Base-by-base conservation (phyloP, 2,797 vertebrate genomes). In the Gila robusta region DNA sequence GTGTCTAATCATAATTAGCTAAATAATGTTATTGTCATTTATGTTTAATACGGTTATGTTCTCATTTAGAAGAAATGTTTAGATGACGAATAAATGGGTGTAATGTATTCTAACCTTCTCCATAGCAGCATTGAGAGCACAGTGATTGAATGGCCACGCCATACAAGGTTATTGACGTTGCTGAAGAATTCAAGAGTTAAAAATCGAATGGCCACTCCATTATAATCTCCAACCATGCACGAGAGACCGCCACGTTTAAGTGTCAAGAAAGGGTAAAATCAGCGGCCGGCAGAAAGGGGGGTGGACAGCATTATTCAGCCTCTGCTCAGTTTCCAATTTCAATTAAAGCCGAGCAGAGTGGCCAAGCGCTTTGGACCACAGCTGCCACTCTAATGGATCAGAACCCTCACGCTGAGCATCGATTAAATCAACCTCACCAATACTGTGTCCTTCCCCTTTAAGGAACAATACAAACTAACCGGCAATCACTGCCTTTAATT, bases 401-500 rank as follows among this genome's bases (percentile, higher is more conserved):
- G 89, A 91, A 89, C 91, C 87, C 90, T 92, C 82, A 83, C 85
- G 86, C 90, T 88, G 88, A 92, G 81, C 89, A 89, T 89, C 90
- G 92, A 94, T 94, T 93, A 88, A 94, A 93, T 93, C 91, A 88
- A 71, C 78, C 90, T 89, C 91, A 89, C 90, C 89, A 91, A 92
- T 92, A 93, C 91, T 70, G 83, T 87, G 89, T 90, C 92, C 82
- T 90, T 90, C 87, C 87, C 87, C 85, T 91, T 92, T 88, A 82
- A 88, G 87, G 86, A 78, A 88, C 87, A 90, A 69, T 90, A 91
- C 87, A 88, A 87, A 89, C 72, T 79, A 84, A 88, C 88, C 62
- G 66, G 89, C 90, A 91, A 93, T 92, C 91, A 91, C 86, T 89
- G 82, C 41, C 85, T 91, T 93, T 91, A 94, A 94, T 95, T 93